Percentiles rank a stretch among this genome's conserved stretches.
phyloP scores from a whole-genome alignment of 2,797 vertebrate species.

The Channallabes apus region DNA sequence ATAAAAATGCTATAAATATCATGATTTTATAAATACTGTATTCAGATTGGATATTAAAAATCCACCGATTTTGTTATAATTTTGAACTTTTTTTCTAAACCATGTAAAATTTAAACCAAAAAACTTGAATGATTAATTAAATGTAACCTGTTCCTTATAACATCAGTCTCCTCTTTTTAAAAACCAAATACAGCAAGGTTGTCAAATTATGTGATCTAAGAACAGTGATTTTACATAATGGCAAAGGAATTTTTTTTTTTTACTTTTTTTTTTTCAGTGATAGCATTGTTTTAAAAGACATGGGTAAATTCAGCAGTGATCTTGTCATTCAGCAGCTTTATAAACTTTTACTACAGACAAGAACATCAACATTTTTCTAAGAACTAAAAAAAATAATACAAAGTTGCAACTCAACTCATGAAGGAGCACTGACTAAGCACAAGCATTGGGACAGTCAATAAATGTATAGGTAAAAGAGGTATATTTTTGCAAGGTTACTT shows the following conservation, averaged over 20 bases:
- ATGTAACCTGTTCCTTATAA: too few relatives aligned
- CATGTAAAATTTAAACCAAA: too few relatives aligned
- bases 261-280: not conserved
- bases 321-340: not conserved
- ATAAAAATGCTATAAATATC: too few relatives aligned
- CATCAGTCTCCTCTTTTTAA: too few relatives aligned
- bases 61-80: too few relatives aligned
- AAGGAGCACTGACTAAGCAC: not conserved
- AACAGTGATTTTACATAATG: not conserved
- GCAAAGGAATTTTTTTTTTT: not conserved
- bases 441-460: not conserved
- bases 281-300: not conserved
- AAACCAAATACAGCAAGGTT: too few relatives aligned
- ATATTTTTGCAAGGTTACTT: not conserved
- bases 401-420: not conserved
- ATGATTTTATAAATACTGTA: too few relatives aligned
- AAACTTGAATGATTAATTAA: too few relatives aligned
- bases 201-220: not conserved
- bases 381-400: not conserved
- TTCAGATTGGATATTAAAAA: too few relatives aligned
- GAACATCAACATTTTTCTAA: constrained; percentile 3
- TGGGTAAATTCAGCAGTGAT: not conserved
- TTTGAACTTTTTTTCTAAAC: too few relatives aligned
- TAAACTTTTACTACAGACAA: not conserved
- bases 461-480: not conserved